These are phyloP conservation scores for Aurelia sp. DNA, from an alignment of 30 jellyfish, hydroid and myxozoan species.

Conservation along the genomic window DNA sequence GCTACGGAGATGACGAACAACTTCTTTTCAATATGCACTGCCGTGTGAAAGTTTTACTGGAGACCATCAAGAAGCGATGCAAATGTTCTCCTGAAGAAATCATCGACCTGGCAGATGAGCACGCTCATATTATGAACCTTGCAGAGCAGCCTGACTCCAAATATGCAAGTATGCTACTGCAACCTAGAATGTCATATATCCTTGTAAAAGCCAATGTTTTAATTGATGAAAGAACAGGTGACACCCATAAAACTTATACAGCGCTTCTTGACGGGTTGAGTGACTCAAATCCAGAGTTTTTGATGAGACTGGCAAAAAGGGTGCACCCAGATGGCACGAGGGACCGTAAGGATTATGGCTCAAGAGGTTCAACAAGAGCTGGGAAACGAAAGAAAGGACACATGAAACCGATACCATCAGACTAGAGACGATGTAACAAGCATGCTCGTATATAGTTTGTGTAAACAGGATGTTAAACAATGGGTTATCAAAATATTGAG, in stretches of 20 bases:
- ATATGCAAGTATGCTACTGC: slow-evolving; percentile 70
- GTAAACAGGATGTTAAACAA: no score
- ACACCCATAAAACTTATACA: slow-evolving; percentile 54
- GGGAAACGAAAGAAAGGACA: slow-evolving; percentile 53
- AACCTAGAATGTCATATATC: slow-evolving; percentile 68
- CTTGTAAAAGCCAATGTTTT: slow-evolving; percentile 61
- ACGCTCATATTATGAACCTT: slow-evolving; percentile 71
- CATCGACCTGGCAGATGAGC: slow-evolving; percentile 92
- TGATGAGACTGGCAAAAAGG: slow-evolving; percentile 57
- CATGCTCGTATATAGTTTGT: background rate
- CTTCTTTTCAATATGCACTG: slow-evolving; percentile 79
- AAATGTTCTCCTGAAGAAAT: slow-evolving; percentile 40
- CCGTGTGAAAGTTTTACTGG: slow-evolving; percentile 67
- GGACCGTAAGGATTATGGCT: slow-evolving; percentile 9
- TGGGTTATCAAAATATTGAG: no score
- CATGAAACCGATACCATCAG: background rate
- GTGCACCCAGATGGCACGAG: slow-evolving; percentile 44
- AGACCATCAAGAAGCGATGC: slow-evolving; percentile 75
- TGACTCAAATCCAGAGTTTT: slow-evolving; percentile 69
- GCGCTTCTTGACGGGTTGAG: slow-evolving; percentile 68
- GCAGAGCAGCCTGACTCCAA: slow-evolving; percentile 71
- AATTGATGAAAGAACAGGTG: slow-evolving; percentile 57
- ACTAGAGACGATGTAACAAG: background rate
- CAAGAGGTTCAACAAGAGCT: slow-evolving; percentile 28
- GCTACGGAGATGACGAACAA: slow-evolving; percentile 64